Conservation (phyloP, 92 coral and sea anemone species). For the Plumapathes pennacea region DNA sequence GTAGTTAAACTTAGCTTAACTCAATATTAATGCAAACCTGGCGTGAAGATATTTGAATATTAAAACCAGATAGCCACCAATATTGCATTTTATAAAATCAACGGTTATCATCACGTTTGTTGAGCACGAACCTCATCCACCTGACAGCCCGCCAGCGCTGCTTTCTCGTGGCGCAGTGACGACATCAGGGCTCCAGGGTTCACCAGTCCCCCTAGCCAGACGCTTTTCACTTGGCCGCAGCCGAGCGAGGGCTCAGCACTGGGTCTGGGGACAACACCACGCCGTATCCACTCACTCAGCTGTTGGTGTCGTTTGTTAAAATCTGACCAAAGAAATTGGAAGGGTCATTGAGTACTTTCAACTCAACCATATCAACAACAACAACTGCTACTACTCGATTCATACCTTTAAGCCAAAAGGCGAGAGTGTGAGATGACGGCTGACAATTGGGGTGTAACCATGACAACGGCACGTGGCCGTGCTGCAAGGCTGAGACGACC, state of each 20-base stretch:
- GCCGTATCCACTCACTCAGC: constrained; percentile 73
- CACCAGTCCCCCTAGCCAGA: constrained; percentile 98
- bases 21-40: too few relatives aligned
- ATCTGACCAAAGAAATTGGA: constrained; percentile 44
- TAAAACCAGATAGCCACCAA: too few relatives aligned
- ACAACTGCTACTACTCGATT: not conserved
- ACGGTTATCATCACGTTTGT: too few relatives aligned
- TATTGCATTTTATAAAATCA: too few relatives aligned
- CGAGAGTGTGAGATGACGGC: constrained; percentile 82
- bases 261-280: constrained; percentile 74
- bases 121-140: constrained; percentile 73
- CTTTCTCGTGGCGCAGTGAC: constrained; percentile 88
- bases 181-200: constrained; percentile 81
- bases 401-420: constrained; percentile 90
- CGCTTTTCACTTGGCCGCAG: constrained; percentile 70
- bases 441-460: constrained; percentile 90
- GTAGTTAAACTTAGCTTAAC: too few relatives aligned
- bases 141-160: constrained; percentile 70
- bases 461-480: constrained; percentile 67
- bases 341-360: not conserved
- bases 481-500: constrained; percentile 70
- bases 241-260: constrained; percentile 68
- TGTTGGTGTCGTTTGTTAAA: constrained; percentile 74
- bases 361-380: not conserved
- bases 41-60: too few relatives aligned